Evolutionary conservation across 2,113 vertebrate species (phyloP), one percentile per base, ranked within the genome.

Genomic region (Aspiorhynchus laticeps): DNA sequence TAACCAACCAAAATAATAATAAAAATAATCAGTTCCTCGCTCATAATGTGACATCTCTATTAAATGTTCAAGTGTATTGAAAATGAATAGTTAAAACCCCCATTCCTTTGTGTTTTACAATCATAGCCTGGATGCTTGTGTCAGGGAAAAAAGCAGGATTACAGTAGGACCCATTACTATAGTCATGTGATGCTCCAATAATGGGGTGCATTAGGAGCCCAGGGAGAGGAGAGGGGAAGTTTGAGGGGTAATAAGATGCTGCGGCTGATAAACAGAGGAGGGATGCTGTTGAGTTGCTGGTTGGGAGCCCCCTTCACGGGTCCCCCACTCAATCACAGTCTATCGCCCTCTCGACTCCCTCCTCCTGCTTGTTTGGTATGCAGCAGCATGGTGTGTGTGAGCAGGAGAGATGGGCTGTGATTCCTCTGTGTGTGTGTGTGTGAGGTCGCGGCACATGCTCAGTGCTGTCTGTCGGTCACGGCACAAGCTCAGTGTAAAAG

Each of bases 381-480:
- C 96, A 95, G 95, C 94, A 93, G 95, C 82, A 73, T 56, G 43
- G 85, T 74, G 80, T 65, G 28, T 53, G 85, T 51, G 85, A 33
- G 94, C 84, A 93, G 93, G 87, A 87, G 95, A 92, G 95, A 95
- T 95, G 92, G 96, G 95, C 96, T 91, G 93, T 90, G 91, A 91
- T 89, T 91, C 90, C 33, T 74, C 86, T 83, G 94, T 87, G 89
- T 90, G 86, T 86, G 80, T 87, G 93, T 81, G 91, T 86, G 91
- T 88, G 91, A 96, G 98, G 97, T 99, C 97, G 97, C 95, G 93
- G 98, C 98, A 97, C 98, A 99, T 99, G 98, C 98, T 98, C 98
- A 98, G 97, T 98, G 87, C 95, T 86, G 95, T 90, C 95, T 93
- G 91, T 91, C 93, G 93, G 98, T 99, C 98, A 98, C 92, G 96